Evolutionary conservation across 2,113 vertebrate species (phyloP), one percentile per base, ranked within the genome.

Genomic region (Telmatochromis brachygnathus): DNA sequence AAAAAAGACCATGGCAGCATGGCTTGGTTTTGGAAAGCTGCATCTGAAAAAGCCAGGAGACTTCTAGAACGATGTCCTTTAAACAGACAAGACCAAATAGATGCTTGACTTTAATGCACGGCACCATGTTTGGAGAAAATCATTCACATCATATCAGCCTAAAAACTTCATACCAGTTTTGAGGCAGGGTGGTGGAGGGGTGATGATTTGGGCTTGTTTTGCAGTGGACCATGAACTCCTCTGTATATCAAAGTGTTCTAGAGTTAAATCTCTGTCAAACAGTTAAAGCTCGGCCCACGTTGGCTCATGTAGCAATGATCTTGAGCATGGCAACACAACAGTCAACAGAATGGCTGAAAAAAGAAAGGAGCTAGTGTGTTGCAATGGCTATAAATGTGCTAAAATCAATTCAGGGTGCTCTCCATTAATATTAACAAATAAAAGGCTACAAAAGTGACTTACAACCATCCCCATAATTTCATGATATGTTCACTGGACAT

Each of bases 251-350:
- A 45, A 26, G 65, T 73, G 13, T 45, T 73, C 4, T 15, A 26
- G 21, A 26, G 37, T 15, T 14, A 42, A 23, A 42, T 70, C 21
- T 73, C 37, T 73, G 21, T 45, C 13, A 23, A 39, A 73, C 65
- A 45, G 21, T 45, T 73, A 26, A 47, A 73, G 0, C 21, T 73
- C 9, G 1, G 39, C 21, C 14, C 21, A 73, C 1, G 42, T 73
- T 73, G 9, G 39, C 4, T 73, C 68, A 73, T 19, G 1, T 45
- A 75, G 6, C 39, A 75, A 17, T 73, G 39, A 47, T 47, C 1
- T 45, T 15, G 2, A 75, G 68, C 39, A 26, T 0, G 1, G 13
- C 21, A 17, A 1, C 39, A 17, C 33, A 42, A 42, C 12, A 23
- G 12, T 23, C 12, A 70, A 70, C 65, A 42, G 37, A 45, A 45